Conservation (phyloP, 2,113 vertebrate species). For the Echinops telfairi region DNA sequence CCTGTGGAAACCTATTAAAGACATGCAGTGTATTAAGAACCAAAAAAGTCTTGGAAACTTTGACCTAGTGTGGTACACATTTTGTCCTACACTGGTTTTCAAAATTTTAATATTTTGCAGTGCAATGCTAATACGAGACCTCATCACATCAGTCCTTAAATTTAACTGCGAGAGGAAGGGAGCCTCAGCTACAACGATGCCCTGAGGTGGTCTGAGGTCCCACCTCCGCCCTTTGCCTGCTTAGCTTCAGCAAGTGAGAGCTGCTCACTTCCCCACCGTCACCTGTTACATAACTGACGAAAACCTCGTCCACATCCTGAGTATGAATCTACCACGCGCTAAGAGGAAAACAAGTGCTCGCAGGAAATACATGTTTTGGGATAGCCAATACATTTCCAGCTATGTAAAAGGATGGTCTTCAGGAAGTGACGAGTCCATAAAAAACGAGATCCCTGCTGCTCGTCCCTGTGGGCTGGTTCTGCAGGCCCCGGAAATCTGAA, state of each 20-base stretch:
- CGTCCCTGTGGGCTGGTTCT: not conserved
- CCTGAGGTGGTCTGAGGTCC: not conserved
- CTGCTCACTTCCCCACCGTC: not conserved
- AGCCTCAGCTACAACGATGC: not conserved
- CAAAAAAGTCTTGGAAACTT: not conserved
- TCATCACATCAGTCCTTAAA: not conserved
- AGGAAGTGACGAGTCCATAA: not conserved
- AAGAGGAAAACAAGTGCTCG: not conserved
- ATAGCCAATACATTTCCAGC: not conserved
- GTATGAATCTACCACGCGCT: not conserved
- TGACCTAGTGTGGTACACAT: not conserved
- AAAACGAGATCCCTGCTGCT: not conserved
- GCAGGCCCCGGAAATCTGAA: not conserved
- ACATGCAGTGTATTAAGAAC: not conserved
- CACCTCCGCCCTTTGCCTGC: not conserved
- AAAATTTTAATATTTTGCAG: not conserved
- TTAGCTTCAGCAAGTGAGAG: not conserved
- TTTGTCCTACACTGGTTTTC: not conserved
- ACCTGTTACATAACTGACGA: not conserved
- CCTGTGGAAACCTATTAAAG: not conserved
- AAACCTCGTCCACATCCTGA: not conserved
- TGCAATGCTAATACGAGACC: not conserved
- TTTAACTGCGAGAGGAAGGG: not conserved
- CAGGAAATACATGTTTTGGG: not conserved
- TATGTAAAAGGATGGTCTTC: not conserved